Base-by-base conservation (phyloP, 2,113 vertebrate genomes). In the Leptodactylus fuscus region DNA sequence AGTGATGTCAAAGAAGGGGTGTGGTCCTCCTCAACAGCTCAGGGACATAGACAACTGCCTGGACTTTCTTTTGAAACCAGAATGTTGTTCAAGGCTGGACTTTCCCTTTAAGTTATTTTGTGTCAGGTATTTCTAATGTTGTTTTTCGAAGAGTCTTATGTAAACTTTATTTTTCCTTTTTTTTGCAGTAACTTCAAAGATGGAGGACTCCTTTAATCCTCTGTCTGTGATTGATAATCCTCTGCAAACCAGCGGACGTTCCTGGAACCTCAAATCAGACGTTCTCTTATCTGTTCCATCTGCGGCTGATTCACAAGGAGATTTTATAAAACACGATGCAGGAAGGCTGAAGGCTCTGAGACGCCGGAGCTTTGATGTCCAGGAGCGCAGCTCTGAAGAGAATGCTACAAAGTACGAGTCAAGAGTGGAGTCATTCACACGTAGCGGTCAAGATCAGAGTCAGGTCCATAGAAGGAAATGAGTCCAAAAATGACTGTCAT, bases 171-270 rank as follows among this genome's bases (percentile, higher is more conserved):
- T 32, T 34, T 77, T 77, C 58, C 38, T 32, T 34, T 77, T 77
- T 78, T 58, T 13, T 55, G 48, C 32, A 34, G 48, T 3, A 13
- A 32, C 76, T 34, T 78, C 49, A 78, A 78, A 78, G 76, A 32
- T 78, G 32, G 15, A 0, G n/a, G 32, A 7, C 3, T 55, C 15
- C 76, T 58, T 78, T 78, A n/a, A 78, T 78, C 49, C 20, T 16
- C 20, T 16, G 49, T 53, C 76, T 32, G 20, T 34, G 27, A 77
- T 77, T 51, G 74, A 77, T 77, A 77, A 77, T 77, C 46, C 27
- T 77, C 48, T 49, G 24, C 74, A 77, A 78, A 32, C 49, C 27
- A 10, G 20, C 24, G 76, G 10, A 53, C 3, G 48, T 77, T 53
- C 75, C 27, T 55, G 49, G 76, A 78, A 78, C 11, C 9, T 53